Evolutionary conservation across 2,797 vertebrate genomes (phyloP).

Genomic region (Apogon talboti): DNA sequence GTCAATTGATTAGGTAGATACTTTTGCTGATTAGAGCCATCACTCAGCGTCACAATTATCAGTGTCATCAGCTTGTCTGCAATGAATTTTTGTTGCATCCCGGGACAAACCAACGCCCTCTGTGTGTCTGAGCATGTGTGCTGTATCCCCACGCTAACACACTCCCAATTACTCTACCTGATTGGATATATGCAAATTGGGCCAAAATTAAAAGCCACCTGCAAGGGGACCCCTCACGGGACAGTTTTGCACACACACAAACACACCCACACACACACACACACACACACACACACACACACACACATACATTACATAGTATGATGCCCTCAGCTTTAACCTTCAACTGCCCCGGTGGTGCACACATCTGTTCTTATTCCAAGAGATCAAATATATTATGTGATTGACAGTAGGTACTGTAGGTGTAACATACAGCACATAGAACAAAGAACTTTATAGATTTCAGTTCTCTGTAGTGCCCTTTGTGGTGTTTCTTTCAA

Average conservation of each 20-base stretch:
- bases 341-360: conserved; percentile 61
- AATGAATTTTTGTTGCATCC: conserved; percentile 73
- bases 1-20: conserved; percentile 86
- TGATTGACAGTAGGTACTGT: not conserved
- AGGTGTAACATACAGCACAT: not conserved
- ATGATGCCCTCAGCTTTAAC: conserved; percentile 60
- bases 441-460: conserved; percentile 14
- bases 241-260: conserved; percentile 49
- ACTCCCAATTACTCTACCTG: conserved; percentile 84
- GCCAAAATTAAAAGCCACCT: conserved; percentile 85
- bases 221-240: conserved; percentile 74
- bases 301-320: conserved; percentile 23
- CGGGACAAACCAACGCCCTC: conserved; percentile 65
- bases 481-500: conserved; percentile 30
- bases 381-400: conserved; percentile 12
- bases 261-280: conserved; percentile 25
- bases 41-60: conserved; percentile 88
- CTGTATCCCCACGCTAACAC: conserved; percentile 54
- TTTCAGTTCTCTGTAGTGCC: conserved; percentile 4
- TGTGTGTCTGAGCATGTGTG: conserved; percentile 18
- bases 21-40: conserved; percentile 86
- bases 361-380: conserved; percentile 26
- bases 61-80: conserved; percentile 82
- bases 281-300: conserved; percentile 29
- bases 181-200: conserved; percentile 89